Conservation (phyloP, 64 coral and sea anemone species). For the Dendronephthya gigantea region DNA sequence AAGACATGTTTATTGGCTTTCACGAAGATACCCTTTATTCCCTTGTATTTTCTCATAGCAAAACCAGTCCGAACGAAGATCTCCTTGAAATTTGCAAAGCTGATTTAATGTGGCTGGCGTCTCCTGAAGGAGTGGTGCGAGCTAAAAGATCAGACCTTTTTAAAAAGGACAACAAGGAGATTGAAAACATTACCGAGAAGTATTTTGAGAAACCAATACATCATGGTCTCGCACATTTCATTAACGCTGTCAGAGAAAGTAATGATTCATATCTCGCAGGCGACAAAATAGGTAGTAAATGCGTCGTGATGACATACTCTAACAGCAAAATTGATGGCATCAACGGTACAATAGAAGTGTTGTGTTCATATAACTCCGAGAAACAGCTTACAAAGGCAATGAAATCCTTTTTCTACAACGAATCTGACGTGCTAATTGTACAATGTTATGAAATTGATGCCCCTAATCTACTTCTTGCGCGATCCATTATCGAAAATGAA, state of each 20-base stretch:
- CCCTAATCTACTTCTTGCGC: background rate
- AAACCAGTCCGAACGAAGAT: constrained; percentile 6
- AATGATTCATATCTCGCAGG: background rate
- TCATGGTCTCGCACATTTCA: constrained; percentile 36
- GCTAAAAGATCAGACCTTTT: constrained; percentile 22
- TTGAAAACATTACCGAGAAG: constrained; percentile 26
- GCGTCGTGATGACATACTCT: constrained; percentile 62
- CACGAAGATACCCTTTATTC: constrained; percentile 68
- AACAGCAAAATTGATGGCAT: constrained; percentile 42
- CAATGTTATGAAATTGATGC: background rate
- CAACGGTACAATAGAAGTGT: constrained; percentile 34
- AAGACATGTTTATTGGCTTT: constrained; percentile 72
- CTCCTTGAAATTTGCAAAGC: constrained; percentile 46
- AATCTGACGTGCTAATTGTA: background rate
- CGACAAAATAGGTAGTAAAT: constrained; percentile 14
- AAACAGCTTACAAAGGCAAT: constrained; percentile 55
- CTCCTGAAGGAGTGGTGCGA: constrained; percentile 58
- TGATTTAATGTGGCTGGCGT: constrained; percentile 55
- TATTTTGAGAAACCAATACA: constrained; percentile 62
- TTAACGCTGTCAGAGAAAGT: constrained; percentile 5
- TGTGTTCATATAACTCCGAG: constrained; percentile 64
- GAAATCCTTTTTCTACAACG: background rate
- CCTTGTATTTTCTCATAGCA: constrained; percentile 31
- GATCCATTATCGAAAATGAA: background rate
- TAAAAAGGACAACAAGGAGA: constrained; percentile 6